These are phyloP conservation scores for Branchipolynoe longqiensis DNA, from an alignment of 2,888 invertebrate genomes.

Conservation along the genomic window DNA sequence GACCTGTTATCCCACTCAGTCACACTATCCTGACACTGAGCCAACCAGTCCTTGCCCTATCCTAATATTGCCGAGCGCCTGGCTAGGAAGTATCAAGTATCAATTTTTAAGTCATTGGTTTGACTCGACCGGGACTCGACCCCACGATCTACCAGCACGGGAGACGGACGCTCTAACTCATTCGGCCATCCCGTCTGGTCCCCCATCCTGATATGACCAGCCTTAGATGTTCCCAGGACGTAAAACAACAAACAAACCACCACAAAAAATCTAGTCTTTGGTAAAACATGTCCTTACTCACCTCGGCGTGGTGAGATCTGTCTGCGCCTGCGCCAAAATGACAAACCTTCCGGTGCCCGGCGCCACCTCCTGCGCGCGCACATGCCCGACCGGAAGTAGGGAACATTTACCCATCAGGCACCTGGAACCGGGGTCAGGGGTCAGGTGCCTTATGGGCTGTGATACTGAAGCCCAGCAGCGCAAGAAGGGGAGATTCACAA, in stretches of 20 bases:
- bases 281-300: background rate
- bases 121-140: too few species aligned
- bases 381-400: background rate
- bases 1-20: too few species aligned
- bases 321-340: slow-evolving; percentile 18
- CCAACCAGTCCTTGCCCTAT: too few species aligned
- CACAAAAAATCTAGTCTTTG: background rate
- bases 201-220: too few species aligned
- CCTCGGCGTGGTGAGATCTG: background rate
- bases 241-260: background rate
- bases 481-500: too few species aligned
- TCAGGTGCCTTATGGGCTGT: background rate
- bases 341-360: background rate
- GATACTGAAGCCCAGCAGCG: background rate
- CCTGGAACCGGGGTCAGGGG: background rate
- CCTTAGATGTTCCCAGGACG: background rate
- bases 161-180: too few species aligned
- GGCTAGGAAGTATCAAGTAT: too few species aligned
- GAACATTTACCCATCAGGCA: background rate
- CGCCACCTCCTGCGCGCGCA: background rate
- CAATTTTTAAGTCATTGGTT: too few species aligned
- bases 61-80: too few species aligned
- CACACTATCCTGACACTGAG: too few species aligned
- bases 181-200: too few species aligned
- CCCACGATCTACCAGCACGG: too few species aligned